Evolutionary conservation across 2,888 invertebrate species (phyloP).

Genomic region (Rhaphigaster nebulosa): DNA sequence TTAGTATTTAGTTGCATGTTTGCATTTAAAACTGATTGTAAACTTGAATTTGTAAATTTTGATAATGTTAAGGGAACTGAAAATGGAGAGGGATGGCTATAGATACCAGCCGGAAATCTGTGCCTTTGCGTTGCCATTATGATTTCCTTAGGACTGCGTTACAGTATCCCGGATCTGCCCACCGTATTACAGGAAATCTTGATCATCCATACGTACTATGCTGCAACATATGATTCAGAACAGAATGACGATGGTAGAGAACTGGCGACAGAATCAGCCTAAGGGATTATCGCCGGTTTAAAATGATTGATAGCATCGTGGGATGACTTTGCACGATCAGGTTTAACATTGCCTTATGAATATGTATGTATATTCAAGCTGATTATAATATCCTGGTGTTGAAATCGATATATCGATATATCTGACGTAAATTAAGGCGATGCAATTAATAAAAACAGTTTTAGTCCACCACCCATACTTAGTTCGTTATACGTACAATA

Average conservation of each 20-base stretch:
- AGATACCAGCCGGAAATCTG: too few relatives aligned
- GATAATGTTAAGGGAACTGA: too few relatives aligned
- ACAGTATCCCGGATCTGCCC: neutral
- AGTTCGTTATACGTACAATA: neutral
- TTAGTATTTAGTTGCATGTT: too few relatives aligned
- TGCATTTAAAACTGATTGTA: too few relatives aligned
- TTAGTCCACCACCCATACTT: neutral
- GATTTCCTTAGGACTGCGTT: too few relatives aligned
- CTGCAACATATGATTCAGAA: conserved; percentile 14
- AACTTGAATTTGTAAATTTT: too few relatives aligned
- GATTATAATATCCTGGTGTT: neutral
- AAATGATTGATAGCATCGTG: neutral
- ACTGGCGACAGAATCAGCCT: neutral
- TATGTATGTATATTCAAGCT: neutral
- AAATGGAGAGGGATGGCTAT: too few relatives aligned
- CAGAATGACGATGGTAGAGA: neutral
- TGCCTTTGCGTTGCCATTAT: too few relatives aligned
- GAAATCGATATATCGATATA: neutral
- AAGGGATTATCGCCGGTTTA: neutral
- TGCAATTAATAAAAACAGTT: neutral
- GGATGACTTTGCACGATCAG: neutral
- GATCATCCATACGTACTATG: neutral
- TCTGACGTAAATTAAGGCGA: neutral
- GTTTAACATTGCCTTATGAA: neutral
- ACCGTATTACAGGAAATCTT: neutral